phyloP scores from a whole-genome alignment of 2,888 invertebrate genomes.

The Himalopsyche anomala region DNA sequence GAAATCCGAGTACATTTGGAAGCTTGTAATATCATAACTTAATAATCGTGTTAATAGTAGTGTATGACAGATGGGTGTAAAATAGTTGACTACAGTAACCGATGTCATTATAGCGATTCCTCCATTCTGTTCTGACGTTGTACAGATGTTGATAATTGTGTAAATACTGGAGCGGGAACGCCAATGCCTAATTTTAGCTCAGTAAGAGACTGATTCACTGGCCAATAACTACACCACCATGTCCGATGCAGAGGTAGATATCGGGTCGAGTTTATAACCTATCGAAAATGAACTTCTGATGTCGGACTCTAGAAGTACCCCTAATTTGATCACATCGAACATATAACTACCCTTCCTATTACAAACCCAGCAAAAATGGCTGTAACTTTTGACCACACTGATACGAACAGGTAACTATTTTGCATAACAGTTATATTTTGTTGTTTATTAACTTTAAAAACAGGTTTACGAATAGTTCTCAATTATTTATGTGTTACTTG shows the following conservation, averaged over 20 bases:
- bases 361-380: constrained; percentile 72
- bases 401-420: constrained; percentile 78
- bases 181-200: constrained; percentile 53
- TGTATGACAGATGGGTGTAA: constrained; percentile 58
- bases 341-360: constrained; percentile 5
- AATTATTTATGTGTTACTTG: background rate
- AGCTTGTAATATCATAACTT: background rate
- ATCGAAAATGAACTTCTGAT: constrained; percentile 44
- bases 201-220: constrained; percentile 49
- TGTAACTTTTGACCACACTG: constrained; percentile 83
- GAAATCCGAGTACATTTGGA: background rate
- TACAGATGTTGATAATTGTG: constrained; percentile 60
- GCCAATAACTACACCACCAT: constrained; percentile 51
- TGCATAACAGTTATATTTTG: background rate
- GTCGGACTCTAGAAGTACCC: constrained; percentile 14
- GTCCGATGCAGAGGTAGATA: constrained; percentile 23
- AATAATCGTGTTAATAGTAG: constrained; percentile 39
- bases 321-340: background rate
- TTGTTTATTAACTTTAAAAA: constrained; percentile 3
- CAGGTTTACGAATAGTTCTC: background rate
- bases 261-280: constrained; percentile 56
- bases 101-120: constrained; percentile 56
- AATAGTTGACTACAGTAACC: constrained; percentile 52
- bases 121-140: constrained; percentile 55
- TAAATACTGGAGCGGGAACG: constrained; percentile 53